Evolutionary conservation across 1,140 invertebrate genomes (phyloP).

Genomic region (Archegozetes longisetosus): DNA sequence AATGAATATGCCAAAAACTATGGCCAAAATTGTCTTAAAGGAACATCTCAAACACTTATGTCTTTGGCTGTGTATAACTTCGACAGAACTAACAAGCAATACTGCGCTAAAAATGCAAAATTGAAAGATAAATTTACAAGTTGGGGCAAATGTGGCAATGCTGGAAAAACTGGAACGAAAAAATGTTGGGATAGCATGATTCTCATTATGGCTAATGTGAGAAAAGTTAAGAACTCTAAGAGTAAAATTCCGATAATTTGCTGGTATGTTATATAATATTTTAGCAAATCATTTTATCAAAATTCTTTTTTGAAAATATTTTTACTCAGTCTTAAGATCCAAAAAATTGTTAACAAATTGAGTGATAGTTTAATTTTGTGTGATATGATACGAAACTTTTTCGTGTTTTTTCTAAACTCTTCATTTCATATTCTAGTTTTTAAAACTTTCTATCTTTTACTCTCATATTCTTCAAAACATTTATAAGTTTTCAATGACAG

Average conservation of each 20-base stretch:
- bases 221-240: slow-evolving; percentile 7
- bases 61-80: slow-evolving; percentile 6
- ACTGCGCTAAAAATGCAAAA: slow-evolving; percentile 14
- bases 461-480: too few species aligned
- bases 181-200: slow-evolving; percentile 3
- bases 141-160: background rate
- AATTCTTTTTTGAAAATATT: too few species aligned
- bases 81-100: slow-evolving; percentile 5
- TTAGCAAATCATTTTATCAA: too few species aligned
- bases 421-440: too few species aligned
- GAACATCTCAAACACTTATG: slow-evolving; percentile 11
- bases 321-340: too few species aligned
- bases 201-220: background rate
- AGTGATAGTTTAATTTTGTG: too few species aligned
- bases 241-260: slow-evolving; percentile 7
- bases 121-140: background rate
- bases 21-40: slow-evolving; percentile 9
- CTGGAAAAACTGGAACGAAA: background rate
- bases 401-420: too few species aligned
- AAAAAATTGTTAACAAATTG: too few species aligned
- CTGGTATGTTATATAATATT: background rate
- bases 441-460: too few species aligned
- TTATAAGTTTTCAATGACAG: too few species aligned
- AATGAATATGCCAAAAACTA: slow-evolving; percentile 8
- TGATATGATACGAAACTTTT: too few species aligned